A percentile compares a stretch with the other conserved stretches of the same genome.
phyloP scores from a whole-genome alignment of 35 echinoderm and acorn worm species.

The Heliocidaris erythrogramma region DNA sequence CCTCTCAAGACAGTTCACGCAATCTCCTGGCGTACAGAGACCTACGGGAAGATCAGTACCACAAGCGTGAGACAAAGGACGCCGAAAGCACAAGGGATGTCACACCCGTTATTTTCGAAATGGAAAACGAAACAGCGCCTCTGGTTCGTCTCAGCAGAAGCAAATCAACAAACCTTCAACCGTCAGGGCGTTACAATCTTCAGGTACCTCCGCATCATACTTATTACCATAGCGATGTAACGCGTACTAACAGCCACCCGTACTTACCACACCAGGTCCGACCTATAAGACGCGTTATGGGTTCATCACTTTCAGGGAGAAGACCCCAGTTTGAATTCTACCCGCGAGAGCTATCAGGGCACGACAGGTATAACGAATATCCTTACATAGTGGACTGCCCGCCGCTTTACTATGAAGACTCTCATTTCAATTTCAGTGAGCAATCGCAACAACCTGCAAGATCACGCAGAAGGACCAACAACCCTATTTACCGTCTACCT shows the following conservation, averaged over 20 bases:
- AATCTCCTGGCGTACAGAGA: slow-evolving; percentile 33
- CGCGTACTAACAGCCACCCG: not conserved
- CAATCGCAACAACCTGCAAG: not conserved
- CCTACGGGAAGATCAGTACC: not conserved
- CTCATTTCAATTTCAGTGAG: not conserved
- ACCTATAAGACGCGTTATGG: not conserved
- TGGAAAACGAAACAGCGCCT: slow-evolving; percentile 15
- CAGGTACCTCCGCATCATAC: not conserved
- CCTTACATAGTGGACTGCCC: slow-evolving; percentile 20
- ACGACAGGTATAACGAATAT: not conserved
- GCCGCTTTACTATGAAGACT: slow-evolving; percentile 20
- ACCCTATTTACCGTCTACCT: slow-evolving; percentile 8
- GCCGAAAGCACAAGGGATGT: not conserved
- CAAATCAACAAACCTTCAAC: not conserved
- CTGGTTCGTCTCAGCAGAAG: not conserved
- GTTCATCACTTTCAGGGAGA: not conserved
- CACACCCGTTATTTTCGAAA: slow-evolving; percentile 32
- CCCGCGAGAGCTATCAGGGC: not conserved
- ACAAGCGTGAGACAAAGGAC: not conserved
- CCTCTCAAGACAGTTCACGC: slow-evolving; percentile 15
- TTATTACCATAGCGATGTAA: not conserved
- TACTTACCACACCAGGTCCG: not conserved
- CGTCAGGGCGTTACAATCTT: not conserved
- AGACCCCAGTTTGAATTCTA: not conserved
- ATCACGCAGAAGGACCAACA: not conserved